Evolutionary conservation across 2,888 invertebrate species (phyloP).

Genomic region (Fragum fragum): DNA sequence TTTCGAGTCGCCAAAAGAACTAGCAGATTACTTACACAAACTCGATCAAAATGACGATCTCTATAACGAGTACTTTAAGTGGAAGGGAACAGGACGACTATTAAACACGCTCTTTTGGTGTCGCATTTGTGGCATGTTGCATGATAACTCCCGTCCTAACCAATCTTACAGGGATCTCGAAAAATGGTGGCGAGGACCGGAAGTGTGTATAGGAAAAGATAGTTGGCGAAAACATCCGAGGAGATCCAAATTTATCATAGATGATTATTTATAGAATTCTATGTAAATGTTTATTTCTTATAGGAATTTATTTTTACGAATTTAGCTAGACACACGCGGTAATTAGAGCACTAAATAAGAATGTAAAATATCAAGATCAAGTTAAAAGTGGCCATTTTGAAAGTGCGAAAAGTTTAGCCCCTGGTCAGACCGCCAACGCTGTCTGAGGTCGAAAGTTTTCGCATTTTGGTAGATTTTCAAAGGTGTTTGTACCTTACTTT

Average conservation of each 20-base stretch:
- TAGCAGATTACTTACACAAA: slow-evolving; percentile 94
- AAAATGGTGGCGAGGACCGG: slow-evolving; percentile 94
- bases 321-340: no score
- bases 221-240: slow-evolving; percentile 71
- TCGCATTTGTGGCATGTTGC: slow-evolving; percentile 91
- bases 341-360: no score
- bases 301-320: no score
- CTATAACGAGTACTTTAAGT: slow-evolving; percentile 97
- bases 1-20: slow-evolving; percentile 94
- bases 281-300: no score
- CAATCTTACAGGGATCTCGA: slow-evolving; percentile 92
- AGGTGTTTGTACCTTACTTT: no score
- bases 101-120: slow-evolving; percentile 98
- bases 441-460: no score
- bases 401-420: no score
- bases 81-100: slow-evolving; percentile 98
- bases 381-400: no score
- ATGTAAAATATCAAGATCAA: no score
- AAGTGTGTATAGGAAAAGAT: slow-evolving; percentile 80
- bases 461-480: no score
- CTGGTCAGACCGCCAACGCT: no score
- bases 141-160: slow-evolving; percentile 72
- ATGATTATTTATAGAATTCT: slow-evolving; percentile 46
- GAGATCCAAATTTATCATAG: slow-evolving; percentile 56
- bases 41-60: slow-evolving; percentile 95